A percentile compares a stretch with the other conserved stretches of the same genome.
Conservation (phyloP, 2,888 invertebrate species). For the Poecilus cupreus region DNA sequence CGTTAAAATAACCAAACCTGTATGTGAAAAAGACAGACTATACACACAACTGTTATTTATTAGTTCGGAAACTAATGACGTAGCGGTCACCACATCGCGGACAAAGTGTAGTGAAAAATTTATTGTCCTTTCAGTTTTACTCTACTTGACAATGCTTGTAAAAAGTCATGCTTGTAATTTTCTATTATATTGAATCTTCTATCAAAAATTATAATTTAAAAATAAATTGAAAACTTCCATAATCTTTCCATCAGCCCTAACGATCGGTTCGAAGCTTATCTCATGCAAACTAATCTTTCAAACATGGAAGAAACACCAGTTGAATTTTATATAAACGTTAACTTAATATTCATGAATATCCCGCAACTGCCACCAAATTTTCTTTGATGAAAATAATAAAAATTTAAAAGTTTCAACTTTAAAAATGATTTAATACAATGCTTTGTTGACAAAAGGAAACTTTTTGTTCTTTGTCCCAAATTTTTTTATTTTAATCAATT, state of each 20-base stretch:
- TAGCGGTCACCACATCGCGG: no score
- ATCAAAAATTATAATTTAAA: not conserved
- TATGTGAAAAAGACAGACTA: no score
- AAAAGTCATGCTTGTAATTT: no score
- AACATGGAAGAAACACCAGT: conserved; percentile 22
- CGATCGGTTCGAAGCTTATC: not conserved
- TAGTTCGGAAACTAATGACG: no score
- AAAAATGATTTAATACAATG: not conserved
- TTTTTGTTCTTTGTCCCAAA: no score
- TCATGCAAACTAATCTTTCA: conserved; percentile 1
- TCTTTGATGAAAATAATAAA: not conserved
- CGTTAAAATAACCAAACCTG: no score
- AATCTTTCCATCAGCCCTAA: not conserved
- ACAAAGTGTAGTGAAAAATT: no score
- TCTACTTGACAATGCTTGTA: no score
- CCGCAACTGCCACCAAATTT: not conserved
- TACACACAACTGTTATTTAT: no score
- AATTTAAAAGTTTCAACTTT: not conserved
- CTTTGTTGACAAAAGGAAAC: not conserved
- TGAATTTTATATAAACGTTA: not conserved
- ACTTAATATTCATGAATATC: not conserved
- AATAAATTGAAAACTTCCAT: not conserved
- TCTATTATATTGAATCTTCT: not conserved
- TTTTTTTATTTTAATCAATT: no score
- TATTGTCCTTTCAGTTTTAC: no score